Percentiles rank a stretch among this genome's conserved stretches.
Evolutionary conservation across 64 coral and sea anemone species (phyloP).

Genomic region (Stichodactyla helianthus): DNA sequence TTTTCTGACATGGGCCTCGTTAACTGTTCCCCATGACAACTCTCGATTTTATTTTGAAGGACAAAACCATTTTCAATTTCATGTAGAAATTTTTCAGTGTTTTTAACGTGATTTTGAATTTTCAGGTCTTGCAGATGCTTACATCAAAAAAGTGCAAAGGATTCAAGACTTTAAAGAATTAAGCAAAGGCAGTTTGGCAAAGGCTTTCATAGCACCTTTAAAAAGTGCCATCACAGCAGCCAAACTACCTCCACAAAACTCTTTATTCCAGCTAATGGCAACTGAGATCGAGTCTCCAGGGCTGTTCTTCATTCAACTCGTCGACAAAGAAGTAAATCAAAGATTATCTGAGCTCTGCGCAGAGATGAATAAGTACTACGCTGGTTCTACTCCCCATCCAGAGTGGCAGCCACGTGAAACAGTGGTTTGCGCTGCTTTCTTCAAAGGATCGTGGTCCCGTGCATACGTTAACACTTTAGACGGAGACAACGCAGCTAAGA

Average conservation of each 20-base stretch:
- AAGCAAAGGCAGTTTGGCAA: not conserved
- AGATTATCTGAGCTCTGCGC: conserved; percentile 7
- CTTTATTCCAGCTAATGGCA: not conserved
- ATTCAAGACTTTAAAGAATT: not conserved
- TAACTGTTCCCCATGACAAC: too few species aligned
- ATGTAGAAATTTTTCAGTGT: too few species aligned
- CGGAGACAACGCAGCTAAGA: not conserved
- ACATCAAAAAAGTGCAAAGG: conserved; percentile 17
- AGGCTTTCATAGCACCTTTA: not conserved
- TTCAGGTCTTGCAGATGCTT: conserved; percentile 60
- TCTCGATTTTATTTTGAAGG: too few species aligned
- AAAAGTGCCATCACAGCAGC: not conserved
- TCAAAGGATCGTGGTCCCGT: conserved; percentile 42
- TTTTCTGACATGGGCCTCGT: too few species aligned
- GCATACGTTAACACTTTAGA: conserved; percentile 11
- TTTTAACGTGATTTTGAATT: not conserved
- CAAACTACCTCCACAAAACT: not conserved
- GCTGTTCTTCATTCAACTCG: conserved; percentile 12
- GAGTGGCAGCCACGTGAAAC: conserved; percentile 19
- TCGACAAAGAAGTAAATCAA: not conserved
- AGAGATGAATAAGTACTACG: conserved; percentile 46
- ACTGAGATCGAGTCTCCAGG: conserved; percentile 25
- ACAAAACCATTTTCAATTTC: too few species aligned
- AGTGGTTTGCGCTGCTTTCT: conserved; percentile 48
- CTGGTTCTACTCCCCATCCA: not conserved